These are phyloP conservation scores for Acronicta leporina DNA, from an alignment of 2,888 invertebrate species.

Conservation along the genomic window DNA sequence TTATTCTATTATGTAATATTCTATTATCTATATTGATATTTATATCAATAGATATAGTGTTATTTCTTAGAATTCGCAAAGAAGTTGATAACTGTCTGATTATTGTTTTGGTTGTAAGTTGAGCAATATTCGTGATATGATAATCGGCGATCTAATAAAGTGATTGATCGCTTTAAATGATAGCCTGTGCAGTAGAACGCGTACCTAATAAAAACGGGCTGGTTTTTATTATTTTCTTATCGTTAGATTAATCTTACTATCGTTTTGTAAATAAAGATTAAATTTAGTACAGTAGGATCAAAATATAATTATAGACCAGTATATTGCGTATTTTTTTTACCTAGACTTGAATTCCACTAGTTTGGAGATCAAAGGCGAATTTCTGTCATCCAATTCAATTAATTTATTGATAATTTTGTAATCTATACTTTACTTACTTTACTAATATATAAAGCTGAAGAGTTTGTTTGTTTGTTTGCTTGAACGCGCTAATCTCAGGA, in stretches of 20 bases:
- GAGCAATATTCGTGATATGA: constrained; percentile 9
- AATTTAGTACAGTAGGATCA: neutral
- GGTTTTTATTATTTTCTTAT: neutral
- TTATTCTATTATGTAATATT: too few relatives aligned
- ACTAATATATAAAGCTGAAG: too few relatives aligned
- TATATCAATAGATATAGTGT: constrained; percentile 4
- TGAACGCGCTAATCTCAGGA: too few relatives aligned
- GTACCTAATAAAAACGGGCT: neutral
- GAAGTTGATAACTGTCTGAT: constrained; percentile 16
- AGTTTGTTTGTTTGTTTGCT: too few relatives aligned
- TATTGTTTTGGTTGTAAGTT: constrained; percentile 5
- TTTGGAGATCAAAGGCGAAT: too few relatives aligned
- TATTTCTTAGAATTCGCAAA: constrained; percentile 25
- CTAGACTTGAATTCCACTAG: too few relatives aligned
- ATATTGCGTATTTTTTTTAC: too few relatives aligned
- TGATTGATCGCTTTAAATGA: constrained; percentile 40
- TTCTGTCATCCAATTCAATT: too few relatives aligned
- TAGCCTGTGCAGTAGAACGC: neutral
- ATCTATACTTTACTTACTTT: too few relatives aligned
- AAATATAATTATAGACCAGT: neutral
- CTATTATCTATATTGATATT: neutral
- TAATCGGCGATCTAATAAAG: constrained; percentile 31
- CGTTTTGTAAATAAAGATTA: neutral
- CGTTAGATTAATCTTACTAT: neutral
- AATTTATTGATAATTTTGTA: too few relatives aligned